Conservation (phyloP, 2,797 vertebrate genomes). For the Brachyalestes nurse region DNA sequence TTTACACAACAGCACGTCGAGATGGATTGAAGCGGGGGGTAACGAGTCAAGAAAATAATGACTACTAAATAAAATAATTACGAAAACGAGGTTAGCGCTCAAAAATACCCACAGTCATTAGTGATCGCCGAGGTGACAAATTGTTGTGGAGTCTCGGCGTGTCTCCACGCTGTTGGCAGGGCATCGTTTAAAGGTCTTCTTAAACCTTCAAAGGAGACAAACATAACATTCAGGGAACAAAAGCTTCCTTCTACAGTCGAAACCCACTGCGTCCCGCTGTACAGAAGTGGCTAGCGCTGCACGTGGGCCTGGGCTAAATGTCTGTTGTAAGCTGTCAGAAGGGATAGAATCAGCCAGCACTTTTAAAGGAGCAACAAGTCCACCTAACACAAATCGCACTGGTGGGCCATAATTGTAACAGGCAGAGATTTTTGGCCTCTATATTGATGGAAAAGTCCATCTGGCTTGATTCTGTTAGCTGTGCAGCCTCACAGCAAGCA, state of each 20-base stretch:
- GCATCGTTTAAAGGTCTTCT: background rate
- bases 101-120: conserved; percentile 27
- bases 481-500: conserved; percentile 20
- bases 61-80: conserved; percentile 41
- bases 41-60: conserved; percentile 36
- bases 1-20: conserved; percentile 38
- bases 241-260: background rate
- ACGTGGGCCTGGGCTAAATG: conserved; percentile 44
- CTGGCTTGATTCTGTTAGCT: conserved; percentile 43
- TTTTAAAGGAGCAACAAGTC: conserved; percentile 62
- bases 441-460: conserved; percentile 47
- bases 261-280: conserved; percentile 36
- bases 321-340: conserved; percentile 66
- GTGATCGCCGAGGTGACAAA: conserved; percentile 16
- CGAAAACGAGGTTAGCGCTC: conserved; percentile 25
- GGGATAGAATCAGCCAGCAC: conserved; percentile 55
- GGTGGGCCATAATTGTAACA: conserved; percentile 48
- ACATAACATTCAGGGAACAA: conserved; percentile 4
- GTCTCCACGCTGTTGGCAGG: background rate
- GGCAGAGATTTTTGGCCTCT: conserved; percentile 40
- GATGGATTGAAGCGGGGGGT: conserved; percentile 22
- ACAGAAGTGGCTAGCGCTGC: conserved; percentile 53
- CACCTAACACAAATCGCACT: conserved; percentile 38
- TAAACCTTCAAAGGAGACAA: conserved; percentile 1
- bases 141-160: conserved; percentile 6